These are phyloP conservation scores for Cercopithecus diana DNA, from an alignment of 2,797 vertebrate species.

Conservation along the genomic window DNA sequence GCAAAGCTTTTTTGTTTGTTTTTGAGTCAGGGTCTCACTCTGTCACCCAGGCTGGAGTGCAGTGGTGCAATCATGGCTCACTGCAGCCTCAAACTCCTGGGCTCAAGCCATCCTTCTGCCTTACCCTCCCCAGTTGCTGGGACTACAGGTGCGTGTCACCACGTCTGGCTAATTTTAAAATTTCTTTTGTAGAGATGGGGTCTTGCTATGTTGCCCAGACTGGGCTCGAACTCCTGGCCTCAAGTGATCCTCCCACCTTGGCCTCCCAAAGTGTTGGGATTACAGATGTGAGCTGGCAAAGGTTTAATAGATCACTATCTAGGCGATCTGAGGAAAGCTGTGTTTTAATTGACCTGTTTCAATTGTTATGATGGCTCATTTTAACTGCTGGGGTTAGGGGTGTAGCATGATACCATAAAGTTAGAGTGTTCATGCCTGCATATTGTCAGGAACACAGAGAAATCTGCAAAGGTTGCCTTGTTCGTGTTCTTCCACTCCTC, in stretches of 20 bases:
- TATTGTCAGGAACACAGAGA: constrained; percentile 13
- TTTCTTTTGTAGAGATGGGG: background rate
- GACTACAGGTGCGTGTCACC: background rate
- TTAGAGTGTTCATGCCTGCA: constrained; percentile 3
- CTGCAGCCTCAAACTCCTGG: background rate
- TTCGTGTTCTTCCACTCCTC: background rate
- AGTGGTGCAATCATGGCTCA: background rate
- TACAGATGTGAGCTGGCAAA: background rate
- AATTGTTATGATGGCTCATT: background rate
- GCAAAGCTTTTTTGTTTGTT: background rate
- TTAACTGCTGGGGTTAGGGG: background rate
- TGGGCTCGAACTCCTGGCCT: background rate
- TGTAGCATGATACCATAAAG: background rate
- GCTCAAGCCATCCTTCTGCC: background rate
- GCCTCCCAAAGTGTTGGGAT: background rate
- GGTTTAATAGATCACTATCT: background rate
- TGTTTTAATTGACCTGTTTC: background rate
- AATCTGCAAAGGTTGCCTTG: background rate
- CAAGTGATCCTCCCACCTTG: background rate
- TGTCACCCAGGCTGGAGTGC: background rate
- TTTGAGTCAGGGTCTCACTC: background rate
- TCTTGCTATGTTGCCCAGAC: background rate
- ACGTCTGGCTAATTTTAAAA: background rate
- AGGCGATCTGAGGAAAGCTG: constrained; percentile 25
- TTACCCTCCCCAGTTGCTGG: background rate